These are phyloP conservation scores for Nicator chloris DNA, from an alignment of 2,113 vertebrate species.

Conservation along the genomic window DNA sequence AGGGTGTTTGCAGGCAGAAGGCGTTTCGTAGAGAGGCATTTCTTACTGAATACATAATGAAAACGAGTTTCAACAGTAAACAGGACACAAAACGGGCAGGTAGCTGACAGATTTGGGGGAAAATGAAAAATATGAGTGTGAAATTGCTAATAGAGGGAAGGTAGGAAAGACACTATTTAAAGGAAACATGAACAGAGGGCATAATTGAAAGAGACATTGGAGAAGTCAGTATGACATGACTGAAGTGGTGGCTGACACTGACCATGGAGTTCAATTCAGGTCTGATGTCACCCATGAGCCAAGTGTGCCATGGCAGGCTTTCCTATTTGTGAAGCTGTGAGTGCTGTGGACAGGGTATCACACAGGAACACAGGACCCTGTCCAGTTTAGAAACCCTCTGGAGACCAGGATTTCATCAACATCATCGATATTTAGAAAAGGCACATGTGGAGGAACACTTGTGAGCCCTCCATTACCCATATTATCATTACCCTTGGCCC, in stretches of 20 bases:
- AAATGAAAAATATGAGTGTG: neutral
- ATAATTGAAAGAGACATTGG: neutral
- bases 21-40: neutral
- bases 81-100: neutral
- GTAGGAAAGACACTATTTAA: neutral
- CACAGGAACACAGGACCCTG: neutral
- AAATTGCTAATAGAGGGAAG: neutral
- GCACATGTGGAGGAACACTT: neutral
- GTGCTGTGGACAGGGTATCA: neutral
- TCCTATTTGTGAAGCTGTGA: neutral
- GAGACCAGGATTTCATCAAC: neutral
- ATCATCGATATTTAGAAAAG: neutral
- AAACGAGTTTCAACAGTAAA: neutral
- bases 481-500: no score
- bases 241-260: neutral
- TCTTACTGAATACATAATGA: conserved; percentile 42
- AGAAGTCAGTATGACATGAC: neutral
- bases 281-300: neutral
- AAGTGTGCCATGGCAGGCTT: neutral
- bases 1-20: conserved; percentile 34
- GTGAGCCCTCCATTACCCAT: neutral
- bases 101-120: neutral
- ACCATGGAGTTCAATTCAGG: neutral
- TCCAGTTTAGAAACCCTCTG: neutral
- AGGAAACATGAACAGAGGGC: neutral